Percentiles rank a stretch among this genome's conserved stretches.
Conservation (phyloP, 2,113 vertebrate genomes). For the Notothenia coriiceps region DNA sequence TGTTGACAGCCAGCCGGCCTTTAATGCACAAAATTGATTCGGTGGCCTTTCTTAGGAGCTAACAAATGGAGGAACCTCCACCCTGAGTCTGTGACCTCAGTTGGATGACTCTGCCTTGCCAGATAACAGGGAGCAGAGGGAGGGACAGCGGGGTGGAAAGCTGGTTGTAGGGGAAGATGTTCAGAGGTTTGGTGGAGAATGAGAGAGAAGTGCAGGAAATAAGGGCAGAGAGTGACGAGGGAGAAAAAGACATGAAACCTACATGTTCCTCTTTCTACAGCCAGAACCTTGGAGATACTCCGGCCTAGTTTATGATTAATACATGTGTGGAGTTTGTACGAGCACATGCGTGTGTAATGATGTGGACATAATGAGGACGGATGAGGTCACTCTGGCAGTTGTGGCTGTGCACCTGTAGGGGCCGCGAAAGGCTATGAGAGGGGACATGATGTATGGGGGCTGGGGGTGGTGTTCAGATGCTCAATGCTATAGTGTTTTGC, state of each 20-base stretch:
- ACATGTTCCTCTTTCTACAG: slow-evolving; percentile 4
- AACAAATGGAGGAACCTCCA: slow-evolving; percentile 65
- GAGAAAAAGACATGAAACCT: slow-evolving; percentile 11
- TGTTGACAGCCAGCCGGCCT: slow-evolving; percentile 56
- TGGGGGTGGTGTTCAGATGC: slow-evolving; percentile 1
- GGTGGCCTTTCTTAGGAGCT: slow-evolving; percentile 67
- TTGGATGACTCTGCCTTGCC: slow-evolving; percentile 59
- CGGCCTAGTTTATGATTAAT: slow-evolving; percentile 73
- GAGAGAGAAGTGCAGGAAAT: background rate
- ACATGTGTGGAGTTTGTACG: slow-evolving; percentile 27
- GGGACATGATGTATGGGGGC: slow-evolving; percentile 59
- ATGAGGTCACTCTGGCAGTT: slow-evolving; percentile 65
- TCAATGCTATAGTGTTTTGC: background rate
- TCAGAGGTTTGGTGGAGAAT: background rate
- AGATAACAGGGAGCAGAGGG: slow-evolving; percentile 42
- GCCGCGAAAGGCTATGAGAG: slow-evolving; percentile 4
- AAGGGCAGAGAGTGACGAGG: slow-evolving; percentile 4
- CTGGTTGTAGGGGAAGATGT: background rate
- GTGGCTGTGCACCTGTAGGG: slow-evolving; percentile 71
- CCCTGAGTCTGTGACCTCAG: slow-evolving; percentile 54
- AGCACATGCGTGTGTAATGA: slow-evolving; percentile 53
- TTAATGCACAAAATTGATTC: slow-evolving; percentile 75
- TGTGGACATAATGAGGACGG: slow-evolving; percentile 74
- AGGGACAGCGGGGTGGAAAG: background rate
- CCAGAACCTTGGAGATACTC: slow-evolving; percentile 60